Evolutionary conservation across 2,888 invertebrate genomes (phyloP), one percentile per base, ranked within the genome.

Genomic region (Corbicula japonica): DNA sequence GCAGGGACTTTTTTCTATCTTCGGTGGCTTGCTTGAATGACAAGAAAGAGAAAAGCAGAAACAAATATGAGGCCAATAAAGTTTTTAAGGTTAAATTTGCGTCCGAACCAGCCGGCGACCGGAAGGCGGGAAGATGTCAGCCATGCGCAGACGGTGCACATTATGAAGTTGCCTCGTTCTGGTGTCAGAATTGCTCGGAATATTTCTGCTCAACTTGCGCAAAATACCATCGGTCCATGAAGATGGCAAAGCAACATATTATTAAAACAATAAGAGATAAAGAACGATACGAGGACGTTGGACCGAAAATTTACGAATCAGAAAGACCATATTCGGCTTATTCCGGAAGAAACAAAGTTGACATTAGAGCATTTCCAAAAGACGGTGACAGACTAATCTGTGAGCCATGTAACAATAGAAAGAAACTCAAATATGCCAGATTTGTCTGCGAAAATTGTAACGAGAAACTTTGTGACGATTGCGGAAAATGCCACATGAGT

Each of bases 171-270:
- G 77, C 80, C 23, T n/a, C 44, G 5, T 83, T 78, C 52, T 83
- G 83, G 83, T 83, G 83, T 58, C 63, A 75, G 34, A 58, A 83
- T 30, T 83, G 83, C 50, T 68, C 70, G 1, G 80, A 80, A 70
- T 78, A 70, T 52, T 44, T 83, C 58, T 83, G 83, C 35, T 35
- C 72, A 12, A 52, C 65, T 1, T 83, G 83, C 26, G 65, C 78
- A 4, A 58, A 71, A 28, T 76, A 76, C 70, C 83, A 83, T 56
- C 38, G 52, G 32, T 34, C 75, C 0, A 75, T 83, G 80, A 80
- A 77, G 58, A 72, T 80, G 76, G 75, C 83, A 10, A 80, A 80
- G 56, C 32, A 41, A 3, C 83, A 83, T 32, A 52, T 77, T 5
- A 74, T 83, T 4, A 79, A 76, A 60, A 73, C 80, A 8, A 58